Base-by-base conservation (phyloP, 2,797 vertebrate species). In the Mastacembelus armatus region DNA sequence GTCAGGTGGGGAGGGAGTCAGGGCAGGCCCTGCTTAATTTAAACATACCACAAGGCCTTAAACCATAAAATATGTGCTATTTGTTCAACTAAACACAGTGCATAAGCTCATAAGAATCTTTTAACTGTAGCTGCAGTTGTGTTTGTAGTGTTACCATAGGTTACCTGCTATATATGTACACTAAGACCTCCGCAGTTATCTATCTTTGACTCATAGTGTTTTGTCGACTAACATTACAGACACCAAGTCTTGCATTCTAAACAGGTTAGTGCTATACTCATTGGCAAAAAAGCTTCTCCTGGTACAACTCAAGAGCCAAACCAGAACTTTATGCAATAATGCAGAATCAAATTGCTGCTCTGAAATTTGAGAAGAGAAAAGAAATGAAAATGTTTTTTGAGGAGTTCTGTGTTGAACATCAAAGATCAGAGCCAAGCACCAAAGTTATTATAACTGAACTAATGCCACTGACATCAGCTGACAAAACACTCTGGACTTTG, bases 291-390 rank as follows among this genome's bases (percentile, higher is more conserved):
- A 1, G 8, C 59, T 40, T 61, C 70, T 58, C 57, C 54, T 29
- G 35, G 66, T 57, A 45, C 66, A 47, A 60, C 54, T 27, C 18
- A 18, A 5, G 19, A 62, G 44, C 22, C 19, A 59, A 58, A 57
- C 16, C 56, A 54, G 18, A 39, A 24, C 62, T 22, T 19, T 36
- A 38, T 73, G 52, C 2, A 1, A 75, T 83, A 56, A 67, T 33
- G 30, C 2, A 21, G 66, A 57, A 48, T 82, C 69, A 30, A 40
- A 51, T 84, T 67, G 68, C 62, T 33, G 19, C 29, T 38, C 43
- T 47, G 39, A 39, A 29, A 71, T 30, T 26, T 47, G 59, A 78
- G 52, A 74, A 78, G 52, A 74, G 2, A 5, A 35, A 12, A 43
- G 14, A 65, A 59, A 49, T 30, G 19, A 48, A 45, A 68, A 22